phyloP scores from a whole-genome alignment of 2,113 vertebrate genomes.

The Panurus biarmicus region DNA sequence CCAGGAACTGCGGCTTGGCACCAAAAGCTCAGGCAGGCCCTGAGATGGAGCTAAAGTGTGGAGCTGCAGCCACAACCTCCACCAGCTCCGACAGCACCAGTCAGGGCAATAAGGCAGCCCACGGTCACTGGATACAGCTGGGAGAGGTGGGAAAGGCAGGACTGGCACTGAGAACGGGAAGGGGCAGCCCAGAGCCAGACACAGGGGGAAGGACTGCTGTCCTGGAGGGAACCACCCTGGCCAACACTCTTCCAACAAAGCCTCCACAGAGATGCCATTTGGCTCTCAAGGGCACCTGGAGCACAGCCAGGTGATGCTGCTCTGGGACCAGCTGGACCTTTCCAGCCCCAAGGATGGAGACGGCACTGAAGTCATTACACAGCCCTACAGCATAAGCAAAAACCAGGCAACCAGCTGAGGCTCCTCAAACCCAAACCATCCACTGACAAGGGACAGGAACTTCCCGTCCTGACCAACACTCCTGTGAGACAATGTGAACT shows the following conservation, averaged over 20 bases:
- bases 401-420: neutral
- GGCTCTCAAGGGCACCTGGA: neutral
- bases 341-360: neutral
- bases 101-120: neutral
- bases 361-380: neutral
- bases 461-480: accelerated
- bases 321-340: neutral
- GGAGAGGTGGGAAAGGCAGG: neutral
- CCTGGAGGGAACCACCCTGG: accelerated
- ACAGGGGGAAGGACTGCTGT: neutral
- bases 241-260: neutral
- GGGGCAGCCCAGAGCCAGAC: neutral
- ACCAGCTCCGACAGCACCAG: neutral
- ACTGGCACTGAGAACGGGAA: accelerated
- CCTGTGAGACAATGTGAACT: neutral
- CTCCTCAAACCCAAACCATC: neutral
- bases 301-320: neutral
- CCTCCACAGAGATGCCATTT: neutral
- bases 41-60: accelerated
- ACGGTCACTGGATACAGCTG: accelerated
- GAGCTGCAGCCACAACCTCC: neutral
- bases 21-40: neutral
- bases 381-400: accelerated
- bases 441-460: accelerated
- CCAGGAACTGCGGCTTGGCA: neutral